Conservation (phyloP, 2,113 vertebrate species). For the Blennius ocellaris region DNA sequence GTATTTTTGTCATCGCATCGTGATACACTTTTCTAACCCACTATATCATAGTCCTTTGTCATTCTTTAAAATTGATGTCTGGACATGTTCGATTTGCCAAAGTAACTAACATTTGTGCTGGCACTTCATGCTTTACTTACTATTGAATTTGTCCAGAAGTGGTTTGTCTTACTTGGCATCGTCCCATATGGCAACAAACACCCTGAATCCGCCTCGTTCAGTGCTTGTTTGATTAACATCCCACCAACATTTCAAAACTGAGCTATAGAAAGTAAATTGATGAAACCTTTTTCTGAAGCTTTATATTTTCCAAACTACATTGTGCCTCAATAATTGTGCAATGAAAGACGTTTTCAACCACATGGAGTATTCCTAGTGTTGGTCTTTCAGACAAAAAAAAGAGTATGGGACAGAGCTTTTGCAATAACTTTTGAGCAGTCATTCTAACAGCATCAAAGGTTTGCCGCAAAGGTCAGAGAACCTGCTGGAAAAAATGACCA, state of each 20-base stretch:
- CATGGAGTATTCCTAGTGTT: constrained; percentile 3
- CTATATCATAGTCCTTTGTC: no score
- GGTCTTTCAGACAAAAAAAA: neutral
- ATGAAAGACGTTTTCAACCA: neutral
- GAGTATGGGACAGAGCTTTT: constrained; percentile 1
- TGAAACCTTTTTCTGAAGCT: neutral
- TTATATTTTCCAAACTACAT: neutral
- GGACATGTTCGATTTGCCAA: neutral
- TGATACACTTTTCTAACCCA: no score
- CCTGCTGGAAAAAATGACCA: constrained; percentile 17
- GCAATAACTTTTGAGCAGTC: constrained; percentile 10
- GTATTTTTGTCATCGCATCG: no score
- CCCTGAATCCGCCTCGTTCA: no score
- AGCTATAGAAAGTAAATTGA: neutral
- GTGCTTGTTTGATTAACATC: no score
- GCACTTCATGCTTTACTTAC: neutral
- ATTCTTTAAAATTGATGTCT: neutral
- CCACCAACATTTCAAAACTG: no score
- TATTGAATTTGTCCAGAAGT: neutral
- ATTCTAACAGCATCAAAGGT: constrained; percentile 12
- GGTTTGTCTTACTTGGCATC: neutral
- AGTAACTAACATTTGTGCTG: neutral
- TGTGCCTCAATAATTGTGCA: constrained; percentile 6
- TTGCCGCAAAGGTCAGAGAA: constrained; percentile 15
- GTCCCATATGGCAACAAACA: no score